phyloP scores from a whole-genome alignment of 2,888 invertebrate species.

The Oligia latruncula region DNA sequence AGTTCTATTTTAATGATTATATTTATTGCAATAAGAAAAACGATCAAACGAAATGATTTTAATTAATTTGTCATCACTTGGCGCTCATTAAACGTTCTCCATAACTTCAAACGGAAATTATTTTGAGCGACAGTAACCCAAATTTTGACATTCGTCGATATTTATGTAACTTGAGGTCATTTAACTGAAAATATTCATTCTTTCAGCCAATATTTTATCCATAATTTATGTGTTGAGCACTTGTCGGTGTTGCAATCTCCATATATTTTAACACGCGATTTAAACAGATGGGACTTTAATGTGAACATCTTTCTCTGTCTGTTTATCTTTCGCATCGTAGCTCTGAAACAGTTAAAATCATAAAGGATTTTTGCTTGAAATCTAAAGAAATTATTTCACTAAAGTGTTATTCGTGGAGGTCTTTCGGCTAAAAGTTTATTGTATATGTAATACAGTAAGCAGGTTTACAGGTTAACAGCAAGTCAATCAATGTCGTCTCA shows the following conservation, averaged over 20 bases:
- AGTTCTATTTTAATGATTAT: conserved; percentile 19
- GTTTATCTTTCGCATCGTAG: neutral
- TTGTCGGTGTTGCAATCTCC: neutral
- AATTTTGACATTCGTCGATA: conserved; percentile 39
- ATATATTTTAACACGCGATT: neutral
- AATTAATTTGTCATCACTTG: conserved; percentile 50
- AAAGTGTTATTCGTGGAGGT: too few species aligned
- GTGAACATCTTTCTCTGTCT: too few species aligned
- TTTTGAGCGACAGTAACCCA: conserved; percentile 26
- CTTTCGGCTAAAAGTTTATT: neutral
- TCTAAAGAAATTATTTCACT: neutral
- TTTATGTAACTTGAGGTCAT: conserved; percentile 16
- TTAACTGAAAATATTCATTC: conserved; percentile 19
- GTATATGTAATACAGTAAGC: neutral
- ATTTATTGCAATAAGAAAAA: conserved; percentile 28
- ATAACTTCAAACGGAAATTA: conserved; percentile 44
- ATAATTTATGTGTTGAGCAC: conserved; percentile 12
- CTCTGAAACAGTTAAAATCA: too few species aligned
- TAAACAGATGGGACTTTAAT: neutral
- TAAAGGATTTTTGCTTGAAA: neutral
- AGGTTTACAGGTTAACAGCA: neutral
- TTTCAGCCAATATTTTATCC: conserved; percentile 22
- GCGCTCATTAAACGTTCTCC: conserved; percentile 42
- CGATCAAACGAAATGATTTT: conserved; percentile 48
- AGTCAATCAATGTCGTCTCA: too few species aligned